These are phyloP conservation scores for Drymonia ruficornis DNA, from an alignment of 2,888 invertebrate genomes.

Conservation along the genomic window DNA sequence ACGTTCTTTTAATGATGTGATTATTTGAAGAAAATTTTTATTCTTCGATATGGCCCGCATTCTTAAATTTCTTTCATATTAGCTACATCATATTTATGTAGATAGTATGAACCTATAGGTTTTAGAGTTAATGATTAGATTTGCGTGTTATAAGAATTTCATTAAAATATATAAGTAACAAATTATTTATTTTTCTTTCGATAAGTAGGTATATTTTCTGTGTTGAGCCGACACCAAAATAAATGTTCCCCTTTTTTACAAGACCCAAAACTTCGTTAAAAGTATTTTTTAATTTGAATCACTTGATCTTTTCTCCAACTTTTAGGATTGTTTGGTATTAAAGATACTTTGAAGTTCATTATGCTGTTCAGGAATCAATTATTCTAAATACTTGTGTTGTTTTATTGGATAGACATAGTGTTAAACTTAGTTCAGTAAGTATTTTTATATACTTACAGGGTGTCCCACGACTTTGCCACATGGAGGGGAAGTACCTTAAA, in stretches of 20 bases:
- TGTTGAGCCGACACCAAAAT: not conserved
- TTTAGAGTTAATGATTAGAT: not conserved
- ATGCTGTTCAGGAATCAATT: not conserved
- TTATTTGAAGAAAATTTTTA: not conserved
- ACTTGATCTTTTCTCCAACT: not conserved
- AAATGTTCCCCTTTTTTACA: not conserved
- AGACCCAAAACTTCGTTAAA: not conserved
- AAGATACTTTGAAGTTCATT: not conserved
- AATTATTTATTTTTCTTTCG: too few relatives aligned
- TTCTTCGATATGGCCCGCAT: too few relatives aligned
- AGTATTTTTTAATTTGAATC: conserved; percentile 17
- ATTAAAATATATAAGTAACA: too few relatives aligned
- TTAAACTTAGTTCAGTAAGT: too few relatives aligned
- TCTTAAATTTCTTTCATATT: too few relatives aligned
- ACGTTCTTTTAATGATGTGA: not conserved
- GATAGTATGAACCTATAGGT: too few relatives aligned
- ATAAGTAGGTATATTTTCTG: not conserved
- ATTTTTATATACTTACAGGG: too few relatives aligned
- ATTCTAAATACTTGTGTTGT: not conserved
- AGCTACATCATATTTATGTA: too few relatives aligned
- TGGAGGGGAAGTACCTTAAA: too few relatives aligned
- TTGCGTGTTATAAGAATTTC: too few relatives aligned
- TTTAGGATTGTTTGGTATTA: conserved; percentile 1
- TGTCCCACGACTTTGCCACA: too few relatives aligned
- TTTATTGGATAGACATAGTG: too few relatives aligned